phyloP scores from a whole-genome alignment of 2,113 vertebrate genomes.

The Hippocampus mohnikei region DNA sequence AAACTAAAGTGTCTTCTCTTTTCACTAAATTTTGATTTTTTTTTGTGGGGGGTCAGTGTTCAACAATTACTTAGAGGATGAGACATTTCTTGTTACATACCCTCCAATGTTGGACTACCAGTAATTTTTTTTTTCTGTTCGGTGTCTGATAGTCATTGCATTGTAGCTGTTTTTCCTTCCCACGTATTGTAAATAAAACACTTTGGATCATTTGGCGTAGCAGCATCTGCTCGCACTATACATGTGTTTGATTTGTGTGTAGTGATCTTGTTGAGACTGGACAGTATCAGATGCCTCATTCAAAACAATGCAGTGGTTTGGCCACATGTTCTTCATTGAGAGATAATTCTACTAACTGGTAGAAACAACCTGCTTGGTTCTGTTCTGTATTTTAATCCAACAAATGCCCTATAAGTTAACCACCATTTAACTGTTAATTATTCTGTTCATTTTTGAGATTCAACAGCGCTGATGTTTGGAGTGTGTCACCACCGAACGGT shows the following conservation, averaged over 20 bases:
- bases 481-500: neutral
- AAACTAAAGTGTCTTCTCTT: constrained; percentile 75
- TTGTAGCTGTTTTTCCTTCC: neutral
- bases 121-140: constrained; percentile 11
- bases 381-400: neutral
- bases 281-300: neutral
- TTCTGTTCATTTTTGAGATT: neutral
- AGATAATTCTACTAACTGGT: neutral
- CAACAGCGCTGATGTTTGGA: neutral
- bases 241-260: neutral
- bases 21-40: neutral
- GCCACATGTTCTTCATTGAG: too few relatives aligned
- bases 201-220: neutral
- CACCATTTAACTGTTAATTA: neutral
- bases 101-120: constrained; percentile 2
- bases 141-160: constrained; percentile 10
- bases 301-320: neutral
- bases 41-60: neutral
- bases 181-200: constrained; percentile 1
- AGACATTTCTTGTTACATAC: constrained; percentile 5
- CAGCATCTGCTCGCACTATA: constrained; percentile 8
- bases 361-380: too few relatives aligned
- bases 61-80: neutral
- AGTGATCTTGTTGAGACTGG: neutral
- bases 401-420: neutral